A percentile compares a stretch with the other conserved stretches of the same genome.
phyloP scores from a whole-genome alignment of 2,113 vertebrate genomes.

The Edolisoma coerulescens region DNA sequence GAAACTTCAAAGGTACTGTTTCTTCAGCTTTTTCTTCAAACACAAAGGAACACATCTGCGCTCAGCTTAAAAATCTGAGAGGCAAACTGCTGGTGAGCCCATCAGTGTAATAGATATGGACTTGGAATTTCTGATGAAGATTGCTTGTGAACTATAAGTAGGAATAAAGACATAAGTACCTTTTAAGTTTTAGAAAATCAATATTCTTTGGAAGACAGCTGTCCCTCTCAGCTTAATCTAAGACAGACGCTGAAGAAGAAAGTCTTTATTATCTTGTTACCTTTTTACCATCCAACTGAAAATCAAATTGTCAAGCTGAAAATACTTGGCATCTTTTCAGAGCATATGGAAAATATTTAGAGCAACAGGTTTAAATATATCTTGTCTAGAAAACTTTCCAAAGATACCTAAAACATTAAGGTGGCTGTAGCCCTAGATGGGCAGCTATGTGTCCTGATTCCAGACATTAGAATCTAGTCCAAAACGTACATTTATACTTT shows the following conservation, averaged over 20 bases:
- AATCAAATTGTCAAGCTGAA: not conserved
- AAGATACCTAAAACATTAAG: not conserved
- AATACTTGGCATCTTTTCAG: not conserved
- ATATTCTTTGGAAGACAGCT: not conserved
- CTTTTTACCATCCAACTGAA: not conserved
- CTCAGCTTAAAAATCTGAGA: not conserved
- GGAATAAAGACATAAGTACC: not conserved
- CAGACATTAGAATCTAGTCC: not conserved
- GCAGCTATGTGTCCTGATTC: not conserved
- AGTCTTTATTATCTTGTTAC: not conserved
- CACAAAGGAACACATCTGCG: not conserved
- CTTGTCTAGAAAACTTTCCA: not conserved
- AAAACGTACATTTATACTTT: not conserved
- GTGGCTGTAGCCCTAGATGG: not conserved
- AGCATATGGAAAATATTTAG: not conserved
- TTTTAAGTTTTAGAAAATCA: not conserved
- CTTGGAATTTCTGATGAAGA: not conserved
- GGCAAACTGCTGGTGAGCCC: not conserved
- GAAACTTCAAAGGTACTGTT: not conserved
- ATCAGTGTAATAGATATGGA: not conserved
- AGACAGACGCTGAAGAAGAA: not conserved
- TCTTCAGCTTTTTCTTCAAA: not conserved
- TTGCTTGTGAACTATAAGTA: not conserved
- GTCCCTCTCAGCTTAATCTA: not conserved
- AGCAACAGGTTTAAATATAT: not conserved